Conservation (phyloP, 1,140 invertebrate genomes). For the Luehdorfia chinensis region DNA sequence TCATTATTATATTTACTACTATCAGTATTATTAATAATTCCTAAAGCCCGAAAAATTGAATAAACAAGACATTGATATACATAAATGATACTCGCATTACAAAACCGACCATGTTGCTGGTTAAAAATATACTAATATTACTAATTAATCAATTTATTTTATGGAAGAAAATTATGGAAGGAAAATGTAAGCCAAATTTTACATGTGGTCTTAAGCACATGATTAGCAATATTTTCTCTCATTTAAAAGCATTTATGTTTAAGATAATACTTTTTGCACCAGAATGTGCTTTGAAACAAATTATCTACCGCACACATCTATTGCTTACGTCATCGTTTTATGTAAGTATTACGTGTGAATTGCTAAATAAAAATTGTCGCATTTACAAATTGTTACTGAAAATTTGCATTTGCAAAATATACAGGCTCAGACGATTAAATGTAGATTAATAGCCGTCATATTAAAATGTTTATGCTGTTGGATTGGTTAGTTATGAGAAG, state of each 20-base stretch:
- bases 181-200: slow-evolving; percentile 3
- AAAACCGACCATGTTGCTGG: no score
- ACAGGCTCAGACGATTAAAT: no score
- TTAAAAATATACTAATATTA: no score
- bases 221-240: not conserved
- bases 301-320: slow-evolving; percentile 5
- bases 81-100: no score
- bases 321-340: not conserved
- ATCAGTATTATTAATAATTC: slow-evolving; percentile 16
- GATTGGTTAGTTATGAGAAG: no score
- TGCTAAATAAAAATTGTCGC: not conserved
- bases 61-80: no score
- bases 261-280: not conserved
- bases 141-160: no score
- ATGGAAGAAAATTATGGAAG: no score
- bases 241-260: not conserved
- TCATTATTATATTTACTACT: not conserved
- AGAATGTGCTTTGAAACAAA: not conserved
- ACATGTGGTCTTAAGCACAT: not conserved
- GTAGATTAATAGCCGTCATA: no score
- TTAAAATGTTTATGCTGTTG: no score
- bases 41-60: not conserved
- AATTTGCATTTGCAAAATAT: no score
- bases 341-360: not conserved
- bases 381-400: slow-evolving; percentile 1